A percentile compares a stretch with the other conserved stretches of the same genome.
These are phyloP conservation scores for Chinchilla lanigera DNA, from an alignment of 2,113 vertebrate genomes.

Conservation along the genomic window DNA sequence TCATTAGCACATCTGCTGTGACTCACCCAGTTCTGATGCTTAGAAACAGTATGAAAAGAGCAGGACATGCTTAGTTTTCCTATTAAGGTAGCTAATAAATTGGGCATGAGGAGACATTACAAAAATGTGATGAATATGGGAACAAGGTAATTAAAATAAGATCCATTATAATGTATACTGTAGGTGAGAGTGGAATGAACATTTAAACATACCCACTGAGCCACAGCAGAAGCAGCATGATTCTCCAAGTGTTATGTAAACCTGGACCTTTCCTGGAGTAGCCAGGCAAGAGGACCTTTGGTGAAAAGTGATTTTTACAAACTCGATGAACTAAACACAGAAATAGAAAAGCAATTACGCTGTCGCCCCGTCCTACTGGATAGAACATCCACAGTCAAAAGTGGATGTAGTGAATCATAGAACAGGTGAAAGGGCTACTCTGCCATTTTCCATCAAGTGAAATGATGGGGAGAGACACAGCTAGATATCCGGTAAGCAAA, in stretches of 20 bases:
- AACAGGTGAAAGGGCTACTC: background rate
- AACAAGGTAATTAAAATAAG: slow-evolving; percentile 63
- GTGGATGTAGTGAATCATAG: background rate
- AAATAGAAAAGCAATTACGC: slow-evolving; percentile 21
- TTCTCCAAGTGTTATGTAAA: background rate
- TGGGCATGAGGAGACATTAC: slow-evolving; percentile 59
- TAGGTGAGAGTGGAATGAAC: slow-evolving; percentile 43
- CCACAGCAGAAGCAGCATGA: background rate
- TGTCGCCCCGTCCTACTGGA: background rate
- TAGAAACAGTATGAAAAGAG: slow-evolving; percentile 18
- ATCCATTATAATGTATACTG: slow-evolving; percentile 15
- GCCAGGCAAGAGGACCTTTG: background rate
- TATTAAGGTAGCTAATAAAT: slow-evolving; percentile 66
- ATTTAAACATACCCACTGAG: slow-evolving; percentile 47
- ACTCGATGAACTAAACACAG: background rate
- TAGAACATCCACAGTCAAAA: background rate
- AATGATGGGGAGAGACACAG: background rate
- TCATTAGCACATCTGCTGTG: background rate
- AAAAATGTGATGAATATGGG: background rate
- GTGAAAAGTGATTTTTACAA: slow-evolving; percentile 52
- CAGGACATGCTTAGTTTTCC: background rate
- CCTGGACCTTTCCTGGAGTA: background rate
- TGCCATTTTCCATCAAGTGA: background rate
- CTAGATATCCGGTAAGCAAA: background rate
- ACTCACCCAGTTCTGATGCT: slow-evolving; percentile 20